A percentile compares a stretch with the other conserved stretches of the same genome.
These are phyloP conservation scores for Channa argus DNA, from an alignment of 2,113 vertebrate genomes.

Conservation along the genomic window DNA sequence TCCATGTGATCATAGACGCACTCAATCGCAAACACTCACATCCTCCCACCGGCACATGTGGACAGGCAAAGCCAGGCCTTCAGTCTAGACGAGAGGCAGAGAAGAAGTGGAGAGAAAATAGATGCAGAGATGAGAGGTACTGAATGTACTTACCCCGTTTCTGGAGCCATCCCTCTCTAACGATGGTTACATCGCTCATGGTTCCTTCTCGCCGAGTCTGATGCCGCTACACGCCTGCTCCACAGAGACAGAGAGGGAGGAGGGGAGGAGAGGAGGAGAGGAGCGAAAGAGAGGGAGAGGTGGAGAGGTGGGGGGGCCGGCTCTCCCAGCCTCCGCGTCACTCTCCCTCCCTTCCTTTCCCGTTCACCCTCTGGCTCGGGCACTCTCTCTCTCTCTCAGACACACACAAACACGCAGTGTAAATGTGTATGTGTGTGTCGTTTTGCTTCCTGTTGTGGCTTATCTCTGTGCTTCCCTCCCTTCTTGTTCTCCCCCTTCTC, in stretches of 20 bases:
- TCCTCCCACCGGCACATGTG: conserved; percentile 76
- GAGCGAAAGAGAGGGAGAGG: conserved; percentile 55
- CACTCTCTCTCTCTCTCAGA: conserved; percentile 60
- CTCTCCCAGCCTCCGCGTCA: conserved; percentile 85
- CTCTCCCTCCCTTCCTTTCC: conserved; percentile 80
- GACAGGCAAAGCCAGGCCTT: conserved; percentile 67
- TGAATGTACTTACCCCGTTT: conserved; percentile 93
- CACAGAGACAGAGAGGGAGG: conserved; percentile 81
- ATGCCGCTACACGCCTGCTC: conserved; percentile 87
- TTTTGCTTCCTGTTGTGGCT: conserved; percentile 79
- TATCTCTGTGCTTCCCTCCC: conserved; percentile 66
- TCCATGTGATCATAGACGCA: conserved; percentile 62
- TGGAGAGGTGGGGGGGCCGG: conserved; percentile 65
- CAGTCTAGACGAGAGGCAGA: conserved; percentile 72
- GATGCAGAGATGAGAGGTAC: conserved; percentile 47
- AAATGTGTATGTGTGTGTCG: conserved; percentile 54
- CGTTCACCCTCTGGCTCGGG: conserved; percentile 71
- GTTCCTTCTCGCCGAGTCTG: conserved; percentile 91
- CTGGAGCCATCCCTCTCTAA: conserved; percentile 99
- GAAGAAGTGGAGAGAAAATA: conserved; percentile 39
- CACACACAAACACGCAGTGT: conserved; percentile 47
- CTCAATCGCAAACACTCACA: conserved; percentile 53
- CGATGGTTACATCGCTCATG: conserved; percentile 99
- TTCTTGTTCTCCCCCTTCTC: conserved; percentile 67
- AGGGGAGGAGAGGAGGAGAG: conserved; percentile 49